phyloP scores from a whole-genome alignment of 2,888 invertebrate species.

The Pyrrhia umbra region DNA sequence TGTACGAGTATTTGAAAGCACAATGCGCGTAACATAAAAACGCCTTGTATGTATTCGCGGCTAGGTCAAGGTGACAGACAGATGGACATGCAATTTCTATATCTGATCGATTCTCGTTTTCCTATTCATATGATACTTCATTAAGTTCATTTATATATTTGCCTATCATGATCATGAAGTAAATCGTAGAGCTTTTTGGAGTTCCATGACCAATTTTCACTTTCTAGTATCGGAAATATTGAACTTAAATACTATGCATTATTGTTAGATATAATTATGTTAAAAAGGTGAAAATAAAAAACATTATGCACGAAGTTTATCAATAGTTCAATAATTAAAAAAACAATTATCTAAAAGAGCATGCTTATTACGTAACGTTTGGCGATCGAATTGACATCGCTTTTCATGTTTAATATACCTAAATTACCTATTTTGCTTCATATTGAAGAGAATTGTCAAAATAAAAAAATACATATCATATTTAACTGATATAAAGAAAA shows the following conservation, averaged over 20 bases:
- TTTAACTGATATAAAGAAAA: too few species aligned
- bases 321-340: too few species aligned
- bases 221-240: constrained; percentile 15
- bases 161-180: constrained; percentile 22
- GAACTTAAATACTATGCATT: background rate
- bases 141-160: constrained; percentile 35
- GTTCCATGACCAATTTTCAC: constrained; percentile 1
- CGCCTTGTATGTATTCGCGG: constrained; percentile 31
- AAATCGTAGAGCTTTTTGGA: background rate
- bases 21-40: constrained; percentile 47
- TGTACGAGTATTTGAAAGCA: constrained; percentile 33
- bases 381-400: too few species aligned
- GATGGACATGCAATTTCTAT: constrained; percentile 27
- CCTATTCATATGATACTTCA: constrained; percentile 41
- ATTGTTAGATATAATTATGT: background rate
- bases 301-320: too few species aligned
- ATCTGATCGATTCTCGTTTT: constrained; percentile 38
- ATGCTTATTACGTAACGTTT: too few species aligned
- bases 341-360: too few species aligned
- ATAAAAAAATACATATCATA: too few species aligned
- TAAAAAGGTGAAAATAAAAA: background rate
- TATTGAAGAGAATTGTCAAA: too few species aligned
- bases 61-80: constrained; percentile 51
- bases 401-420: too few species aligned
- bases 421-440: too few species aligned